phyloP scores from a whole-genome alignment of 2,888 invertebrate species.

The Entomobrya multifasciata region DNA sequence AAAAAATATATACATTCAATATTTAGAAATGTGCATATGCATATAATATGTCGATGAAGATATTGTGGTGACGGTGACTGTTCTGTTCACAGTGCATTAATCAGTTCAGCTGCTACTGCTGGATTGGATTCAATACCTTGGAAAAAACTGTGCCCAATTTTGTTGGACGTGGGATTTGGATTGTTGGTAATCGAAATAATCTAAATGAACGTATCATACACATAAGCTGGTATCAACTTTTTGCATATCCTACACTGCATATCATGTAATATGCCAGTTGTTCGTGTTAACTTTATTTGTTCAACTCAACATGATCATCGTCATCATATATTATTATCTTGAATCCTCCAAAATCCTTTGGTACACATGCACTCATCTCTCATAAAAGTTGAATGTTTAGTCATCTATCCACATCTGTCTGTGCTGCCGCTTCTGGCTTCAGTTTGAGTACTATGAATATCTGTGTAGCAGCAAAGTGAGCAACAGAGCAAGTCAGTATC shows the following conservation, averaged over 20 bases:
- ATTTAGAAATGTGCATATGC: neutral
- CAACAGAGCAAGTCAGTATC: neutral
- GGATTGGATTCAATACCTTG: constrained; percentile 1
- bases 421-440: neutral
- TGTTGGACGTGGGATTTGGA: no score
- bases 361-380: constrained; percentile 50
- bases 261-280: neutral
- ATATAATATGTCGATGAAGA: neutral
- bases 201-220: neutral
- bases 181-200: neutral
- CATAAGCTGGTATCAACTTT: constrained; percentile 1
- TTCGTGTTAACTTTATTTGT: constrained; percentile 20
- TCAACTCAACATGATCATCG: constrained; percentile 14
- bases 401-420: constrained; percentile 3
- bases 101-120: neutral
- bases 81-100: no score
- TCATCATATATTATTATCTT: constrained; percentile 19
- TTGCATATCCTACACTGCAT: neutral
- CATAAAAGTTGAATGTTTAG: constrained; percentile 37
- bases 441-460: neutral
- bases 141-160: neutral
- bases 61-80: neutral
- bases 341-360: constrained; percentile 26
- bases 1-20: neutral
- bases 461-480: neutral